Evolutionary conservation across 2,113 vertebrate species (phyloP), one percentile per base, ranked within the genome.

Genomic region (Ranitomeya imitator): DNA sequence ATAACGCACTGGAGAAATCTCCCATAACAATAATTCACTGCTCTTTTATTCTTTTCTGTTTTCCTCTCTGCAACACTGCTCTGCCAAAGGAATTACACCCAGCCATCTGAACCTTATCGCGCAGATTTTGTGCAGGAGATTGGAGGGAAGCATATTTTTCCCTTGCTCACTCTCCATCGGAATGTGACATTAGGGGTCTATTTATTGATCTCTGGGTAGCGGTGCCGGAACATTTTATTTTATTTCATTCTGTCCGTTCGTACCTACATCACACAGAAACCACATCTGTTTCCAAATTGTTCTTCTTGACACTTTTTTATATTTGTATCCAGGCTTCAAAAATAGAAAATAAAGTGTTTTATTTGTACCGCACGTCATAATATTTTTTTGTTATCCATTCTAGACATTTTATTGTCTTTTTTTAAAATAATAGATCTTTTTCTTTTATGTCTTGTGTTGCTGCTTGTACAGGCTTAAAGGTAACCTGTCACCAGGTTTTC

Each of bases 1-100:
- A 95, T 94, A 95, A 95, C 94, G 92, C 93, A 94, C 93, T 94
- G 94, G 91, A 94, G 91, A 95, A 95, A 93, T 92, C 93, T 95
- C 92, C 93, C 92, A 91, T 94, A 91, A 92, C 94, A 93, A 94
- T 94, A 92, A 92, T 95, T 93, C 93, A 89, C 81, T 45, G 87
- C 57, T 85, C 87, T 89, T 45, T 89, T 89, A 89, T 89, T 79
- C 82, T 71, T 79, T 89, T 89, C 59, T 74, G 82, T 89, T 79
- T 85, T 69, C 79, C 73, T 89, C 73, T 84, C 87, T 69, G 81
- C 87, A 85, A 85, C 81, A 74, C 73, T 67, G 81, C 73, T 79
- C 73, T 89, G 87, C 87, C 73, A 79, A 57, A 89, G 87, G 87
- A 89, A 89, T 89, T 78, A 89, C 79, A 78, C 73, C 54, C 7